Evolutionary conservation across 2,797 vertebrate genomes (phyloP).

Genomic region (Thamnophis elegans): DNA sequence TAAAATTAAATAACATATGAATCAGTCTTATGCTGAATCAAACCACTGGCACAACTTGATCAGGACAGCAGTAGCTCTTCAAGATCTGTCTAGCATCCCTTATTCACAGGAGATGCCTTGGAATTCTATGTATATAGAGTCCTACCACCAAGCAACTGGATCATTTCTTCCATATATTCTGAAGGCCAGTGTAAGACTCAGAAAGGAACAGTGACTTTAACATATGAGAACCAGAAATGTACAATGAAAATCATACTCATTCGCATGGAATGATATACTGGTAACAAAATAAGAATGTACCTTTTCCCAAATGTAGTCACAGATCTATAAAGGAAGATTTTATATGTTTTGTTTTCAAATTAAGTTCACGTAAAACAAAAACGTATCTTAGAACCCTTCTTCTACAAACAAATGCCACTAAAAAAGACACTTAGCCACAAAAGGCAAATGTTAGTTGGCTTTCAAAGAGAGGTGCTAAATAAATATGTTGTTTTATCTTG

Average conservation of each 20-base stretch:
- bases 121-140: neutral
- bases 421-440: neutral
- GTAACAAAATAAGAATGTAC: neutral
- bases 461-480: neutral
- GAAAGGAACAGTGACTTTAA: neutral
- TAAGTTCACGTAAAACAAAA: neutral
- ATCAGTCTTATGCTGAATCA: neutral
- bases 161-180: neutral
- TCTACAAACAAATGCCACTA: neutral
- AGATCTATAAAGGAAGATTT: neutral
- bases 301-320: neutral
- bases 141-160: neutral
- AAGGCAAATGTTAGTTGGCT: neutral
- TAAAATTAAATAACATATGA: neutral
- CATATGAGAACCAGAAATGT: neutral
- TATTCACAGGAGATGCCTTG: neutral
- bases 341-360: neutral
- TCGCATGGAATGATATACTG: neutral
- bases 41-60: neutral
- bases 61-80: neutral
- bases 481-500: neutral
- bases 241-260: neutral
- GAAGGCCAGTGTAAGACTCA: neutral
- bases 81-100: neutral
- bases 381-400: neutral